phyloP scores from a whole-genome alignment of 2,888 invertebrate species.

The Chloroclysta siterata region DNA sequence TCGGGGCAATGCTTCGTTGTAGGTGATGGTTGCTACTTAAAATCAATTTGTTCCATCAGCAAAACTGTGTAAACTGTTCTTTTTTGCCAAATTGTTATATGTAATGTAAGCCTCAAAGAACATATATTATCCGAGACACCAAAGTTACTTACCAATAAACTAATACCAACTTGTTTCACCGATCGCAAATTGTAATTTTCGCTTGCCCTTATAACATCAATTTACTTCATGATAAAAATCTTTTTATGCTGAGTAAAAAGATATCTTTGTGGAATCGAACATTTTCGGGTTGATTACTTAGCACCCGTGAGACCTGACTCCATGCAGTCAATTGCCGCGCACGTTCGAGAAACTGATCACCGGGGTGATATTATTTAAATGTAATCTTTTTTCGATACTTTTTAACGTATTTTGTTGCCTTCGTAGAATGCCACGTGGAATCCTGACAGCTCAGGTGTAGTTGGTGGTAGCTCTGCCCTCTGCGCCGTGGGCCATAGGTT shows the following conservation, averaged over 20 bases:
- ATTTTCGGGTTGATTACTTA: slow-evolving; percentile 77
- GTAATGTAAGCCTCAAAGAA: too few relatives aligned
- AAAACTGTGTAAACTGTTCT: too few relatives aligned
- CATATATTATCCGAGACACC: background rate
- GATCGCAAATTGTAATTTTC: slow-evolving; percentile 80
- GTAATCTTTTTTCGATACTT: slow-evolving; percentile 83
- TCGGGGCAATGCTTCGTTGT: too few relatives aligned
- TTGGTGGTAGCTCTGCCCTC: too few relatives aligned
- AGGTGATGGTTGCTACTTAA: too few relatives aligned
- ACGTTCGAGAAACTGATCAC: slow-evolving; percentile 79
- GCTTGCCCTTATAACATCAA: slow-evolving; percentile 70
- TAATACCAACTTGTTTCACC: slow-evolving; percentile 63
- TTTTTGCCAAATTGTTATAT: too few relatives aligned
- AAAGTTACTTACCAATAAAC: background rate
- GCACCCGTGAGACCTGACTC: slow-evolving; percentile 81
- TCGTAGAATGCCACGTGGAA: slow-evolving; percentile 1
- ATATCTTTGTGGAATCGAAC: slow-evolving; percentile 76
- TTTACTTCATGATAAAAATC: slow-evolving; percentile 78
- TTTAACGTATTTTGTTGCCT: slow-evolving; percentile 57
- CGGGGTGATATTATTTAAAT: slow-evolving; percentile 84
- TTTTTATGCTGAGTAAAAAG: slow-evolving; percentile 77
- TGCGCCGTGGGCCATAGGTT: too few relatives aligned
- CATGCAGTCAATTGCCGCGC: slow-evolving; percentile 77
- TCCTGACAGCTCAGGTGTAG: too few relatives aligned
- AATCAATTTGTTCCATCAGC: too few relatives aligned